Percentiles rank a stretch among this genome's conserved stretches.
Evolutionary conservation across 2,113 vertebrate genomes (phyloP).

Genomic region (Oreochromis spilurus): DNA sequence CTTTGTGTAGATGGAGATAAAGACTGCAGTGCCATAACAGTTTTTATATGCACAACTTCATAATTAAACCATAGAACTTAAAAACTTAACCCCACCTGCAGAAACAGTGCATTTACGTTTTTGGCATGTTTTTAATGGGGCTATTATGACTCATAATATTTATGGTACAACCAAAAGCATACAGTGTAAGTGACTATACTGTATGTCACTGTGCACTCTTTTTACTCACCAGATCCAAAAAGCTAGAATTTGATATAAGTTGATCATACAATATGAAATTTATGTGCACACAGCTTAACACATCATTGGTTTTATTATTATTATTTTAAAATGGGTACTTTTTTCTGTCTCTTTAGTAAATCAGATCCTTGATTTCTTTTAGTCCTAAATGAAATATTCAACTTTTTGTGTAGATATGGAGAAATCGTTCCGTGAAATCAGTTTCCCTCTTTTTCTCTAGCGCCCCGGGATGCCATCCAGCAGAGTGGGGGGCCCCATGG

Average conservation of each 20-base stretch:
- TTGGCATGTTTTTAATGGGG: background rate
- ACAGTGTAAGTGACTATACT: background rate
- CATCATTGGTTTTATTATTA: background rate
- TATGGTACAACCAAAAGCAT: background rate
- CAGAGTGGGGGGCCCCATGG: conserved; percentile 79
- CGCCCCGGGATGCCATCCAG: conserved; percentile 82
- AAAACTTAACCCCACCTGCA: background rate
- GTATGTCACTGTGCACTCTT: background rate
- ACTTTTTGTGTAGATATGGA: background rate
- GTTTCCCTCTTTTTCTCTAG: conserved; percentile 58
- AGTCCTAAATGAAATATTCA: background rate
- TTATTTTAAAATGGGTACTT: background rate
- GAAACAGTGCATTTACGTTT: background rate
- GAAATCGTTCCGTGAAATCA: background rate
- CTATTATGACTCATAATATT: background rate
- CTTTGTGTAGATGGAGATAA: background rate
- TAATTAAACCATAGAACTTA: background rate
- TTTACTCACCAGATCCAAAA: background rate
- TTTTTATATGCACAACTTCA: background rate
- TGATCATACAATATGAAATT: background rate
- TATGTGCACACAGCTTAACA: background rate
- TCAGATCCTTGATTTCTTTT: background rate
- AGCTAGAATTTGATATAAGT: background rate
- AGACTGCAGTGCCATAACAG: background rate
- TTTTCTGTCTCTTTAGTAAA: background rate